Evolutionary conservation across 2,797 vertebrate genomes (phyloP).

Genomic region (Poecilia picta): DNA sequence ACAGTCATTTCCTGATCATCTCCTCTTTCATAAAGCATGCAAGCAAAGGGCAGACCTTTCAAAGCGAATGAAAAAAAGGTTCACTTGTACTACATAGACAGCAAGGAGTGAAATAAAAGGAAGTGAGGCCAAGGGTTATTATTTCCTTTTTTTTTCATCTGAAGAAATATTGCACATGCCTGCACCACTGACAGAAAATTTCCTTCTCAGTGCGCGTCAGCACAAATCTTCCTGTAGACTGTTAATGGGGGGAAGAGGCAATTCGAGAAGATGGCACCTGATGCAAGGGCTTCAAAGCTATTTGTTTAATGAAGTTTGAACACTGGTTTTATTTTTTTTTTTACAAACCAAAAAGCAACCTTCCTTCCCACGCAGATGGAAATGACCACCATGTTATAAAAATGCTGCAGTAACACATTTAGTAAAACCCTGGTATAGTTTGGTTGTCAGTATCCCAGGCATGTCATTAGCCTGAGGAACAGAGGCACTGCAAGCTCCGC

Average conservation of each 20-base stretch:
- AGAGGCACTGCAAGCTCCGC: constrained; percentile 35
- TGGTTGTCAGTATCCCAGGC: constrained; percentile 40
- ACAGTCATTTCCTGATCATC: constrained; percentile 53
- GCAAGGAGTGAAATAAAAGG: constrained; percentile 35
- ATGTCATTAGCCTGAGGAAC: constrained; percentile 56
- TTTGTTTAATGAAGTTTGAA: constrained; percentile 51
- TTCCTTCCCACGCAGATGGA: background rate
- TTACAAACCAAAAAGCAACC: constrained; percentile 11
- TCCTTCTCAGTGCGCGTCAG: constrained; percentile 46
- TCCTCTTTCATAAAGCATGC: constrained; percentile 51
- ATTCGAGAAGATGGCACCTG: constrained; percentile 14
- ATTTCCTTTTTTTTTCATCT: constrained; percentile 37
- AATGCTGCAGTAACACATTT: constrained; percentile 35
- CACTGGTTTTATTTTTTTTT: background rate
- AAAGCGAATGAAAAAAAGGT: constrained; percentile 32
- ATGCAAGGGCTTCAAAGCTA: constrained; percentile 63
- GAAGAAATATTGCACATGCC: constrained; percentile 53
- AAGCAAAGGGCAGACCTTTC: constrained; percentile 62
- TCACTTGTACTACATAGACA: constrained; percentile 28
- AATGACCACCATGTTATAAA: constrained; percentile 25
- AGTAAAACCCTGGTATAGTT: constrained; percentile 42
- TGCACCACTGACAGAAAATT: constrained; percentile 45
- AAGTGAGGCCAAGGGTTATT: constrained; percentile 34
- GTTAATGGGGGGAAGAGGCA: constrained; percentile 43
- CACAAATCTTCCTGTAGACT: constrained; percentile 44